phyloP scores from a whole-genome alignment of 1,140 invertebrate species.

The Scaptomyza hsui region DNA sequence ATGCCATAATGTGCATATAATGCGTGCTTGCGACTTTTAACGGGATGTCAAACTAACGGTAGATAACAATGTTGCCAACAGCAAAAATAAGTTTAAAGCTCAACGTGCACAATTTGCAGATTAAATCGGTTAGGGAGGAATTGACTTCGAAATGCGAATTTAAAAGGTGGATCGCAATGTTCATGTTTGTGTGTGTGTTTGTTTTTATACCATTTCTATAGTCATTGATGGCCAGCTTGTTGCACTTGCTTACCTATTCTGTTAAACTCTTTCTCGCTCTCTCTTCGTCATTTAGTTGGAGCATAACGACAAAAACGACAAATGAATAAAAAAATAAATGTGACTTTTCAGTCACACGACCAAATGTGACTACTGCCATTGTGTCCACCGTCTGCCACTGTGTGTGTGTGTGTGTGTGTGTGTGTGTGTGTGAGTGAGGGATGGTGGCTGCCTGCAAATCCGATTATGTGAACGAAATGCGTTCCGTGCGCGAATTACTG shows the following conservation, averaged over 20 bases:
- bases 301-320: constrained; percentile 34
- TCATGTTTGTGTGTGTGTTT: too few relatives aligned
- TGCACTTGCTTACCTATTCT: neutral
- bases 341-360: constrained; percentile 29
- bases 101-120: too few relatives aligned
- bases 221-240: neutral
- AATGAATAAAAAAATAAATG: constrained; percentile 55
- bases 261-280: neutral
- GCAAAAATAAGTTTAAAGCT: too few relatives aligned
- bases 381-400: constrained; percentile 17
- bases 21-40: too few relatives aligned
- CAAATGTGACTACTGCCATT: constrained; percentile 51
- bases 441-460: constrained; percentile 49
- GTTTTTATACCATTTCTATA: neutral
- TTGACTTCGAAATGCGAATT: neutral
- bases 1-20: too few relatives aligned
- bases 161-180: neutral
- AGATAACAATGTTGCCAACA: too few relatives aligned
- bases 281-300: constrained; percentile 11
- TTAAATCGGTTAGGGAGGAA: neutral
- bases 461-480: constrained; percentile 76
- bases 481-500: constrained; percentile 73
- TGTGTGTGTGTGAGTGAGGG: constrained; percentile 5
- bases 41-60: too few relatives aligned
- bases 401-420: constrained; percentile 5